phyloP scores from a whole-genome alignment of 2,888 invertebrate genomes.

The Timandra comae region DNA sequence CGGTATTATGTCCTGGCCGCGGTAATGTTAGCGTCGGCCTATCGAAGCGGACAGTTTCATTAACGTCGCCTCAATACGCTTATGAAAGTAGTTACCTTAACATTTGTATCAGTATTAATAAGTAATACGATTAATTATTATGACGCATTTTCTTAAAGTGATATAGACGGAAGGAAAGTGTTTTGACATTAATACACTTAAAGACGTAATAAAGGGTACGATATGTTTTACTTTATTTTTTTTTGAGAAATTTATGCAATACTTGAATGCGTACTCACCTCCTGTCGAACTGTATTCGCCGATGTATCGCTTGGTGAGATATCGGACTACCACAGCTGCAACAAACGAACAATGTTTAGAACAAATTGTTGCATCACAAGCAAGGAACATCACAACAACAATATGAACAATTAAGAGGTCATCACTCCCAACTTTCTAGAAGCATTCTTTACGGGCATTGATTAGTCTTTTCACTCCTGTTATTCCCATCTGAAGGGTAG shows the following conservation, averaged over 20 bases:
- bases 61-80: constrained; percentile 5
- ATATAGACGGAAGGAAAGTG: constrained; percentile 53
- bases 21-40: not conserved
- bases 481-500: constrained; percentile 49
- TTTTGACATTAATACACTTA: constrained; percentile 22
- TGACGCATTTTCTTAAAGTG: constrained; percentile 34
- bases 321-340: constrained; percentile 87
- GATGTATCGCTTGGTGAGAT: constrained; percentile 86
- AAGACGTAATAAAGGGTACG: constrained; percentile 13
- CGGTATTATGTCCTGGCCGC: constrained; percentile 16
- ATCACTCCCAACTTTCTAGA: constrained; percentile 64
- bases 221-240: too few relatives aligned
- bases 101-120: constrained; percentile 22
- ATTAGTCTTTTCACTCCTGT: constrained; percentile 69
- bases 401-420: constrained; percentile 50
- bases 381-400: constrained; percentile 30
- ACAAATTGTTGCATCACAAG: constrained; percentile 27
- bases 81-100: constrained; percentile 27
- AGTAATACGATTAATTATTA: not conserved
- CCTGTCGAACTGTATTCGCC: constrained; percentile 89
- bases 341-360: constrained; percentile 56
- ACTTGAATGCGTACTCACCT: constrained; percentile 79
- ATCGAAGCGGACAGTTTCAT: constrained; percentile 7
- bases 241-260: constrained; percentile 6
- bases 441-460: constrained; percentile 40